A percentile compares a stretch with the other conserved stretches of the same genome.
phyloP scores from a whole-genome alignment of 53 echinoderm and acorn worm genomes.

The Mesocentrotus franciscanus region DNA sequence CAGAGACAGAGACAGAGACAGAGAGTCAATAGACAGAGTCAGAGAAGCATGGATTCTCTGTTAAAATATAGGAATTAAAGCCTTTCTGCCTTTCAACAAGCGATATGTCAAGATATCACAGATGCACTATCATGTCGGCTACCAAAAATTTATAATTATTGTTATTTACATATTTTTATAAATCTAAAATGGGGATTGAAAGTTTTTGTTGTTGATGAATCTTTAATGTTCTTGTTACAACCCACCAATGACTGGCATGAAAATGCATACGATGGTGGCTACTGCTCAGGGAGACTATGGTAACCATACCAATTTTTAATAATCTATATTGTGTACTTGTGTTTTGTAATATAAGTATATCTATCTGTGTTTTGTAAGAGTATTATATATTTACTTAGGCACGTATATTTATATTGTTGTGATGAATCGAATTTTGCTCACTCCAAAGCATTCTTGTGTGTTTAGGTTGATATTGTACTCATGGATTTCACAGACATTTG shows the following conservation, averaged over 20 bases:
- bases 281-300: neutral
- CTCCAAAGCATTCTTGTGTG: neutral
- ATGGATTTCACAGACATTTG: neutral
- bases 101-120: too few relatives aligned
- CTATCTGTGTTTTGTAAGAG: neutral
- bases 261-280: constrained; percentile 25
- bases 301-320: neutral
- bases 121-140: too few relatives aligned
- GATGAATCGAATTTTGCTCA: neutral
- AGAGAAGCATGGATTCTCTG: too few relatives aligned
- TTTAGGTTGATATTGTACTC: neutral
- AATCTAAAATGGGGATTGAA: too few relatives aligned
- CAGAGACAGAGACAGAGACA: too few relatives aligned
- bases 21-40: too few relatives aligned
- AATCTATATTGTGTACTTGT: constrained; percentile 8
- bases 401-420: constrained; percentile 14
- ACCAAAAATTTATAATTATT: neutral
- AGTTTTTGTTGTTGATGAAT: neutral
- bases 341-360: neutral
- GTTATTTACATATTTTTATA: neutral
- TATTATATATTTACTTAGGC: neutral
- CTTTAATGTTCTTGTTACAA: neutral
- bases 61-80: too few relatives aligned
- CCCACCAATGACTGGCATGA: constrained; percentile 14
- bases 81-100: too few relatives aligned